phyloP scores from a whole-genome alignment of 2,797 vertebrate species.

The Pempheris klunzingeri region DNA sequence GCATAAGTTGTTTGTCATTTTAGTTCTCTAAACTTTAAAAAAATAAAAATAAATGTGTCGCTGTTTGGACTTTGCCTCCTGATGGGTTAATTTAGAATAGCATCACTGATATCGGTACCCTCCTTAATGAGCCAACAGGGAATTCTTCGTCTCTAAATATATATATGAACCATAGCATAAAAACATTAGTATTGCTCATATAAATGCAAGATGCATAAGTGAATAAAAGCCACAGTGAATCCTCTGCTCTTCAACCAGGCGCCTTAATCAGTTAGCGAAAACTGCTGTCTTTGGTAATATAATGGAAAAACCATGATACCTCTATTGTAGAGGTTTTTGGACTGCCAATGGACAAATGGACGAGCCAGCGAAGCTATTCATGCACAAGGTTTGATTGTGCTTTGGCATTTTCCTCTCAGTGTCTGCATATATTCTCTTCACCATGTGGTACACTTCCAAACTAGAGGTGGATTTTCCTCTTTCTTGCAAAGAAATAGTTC shows the following conservation, averaged over 20 bases:
- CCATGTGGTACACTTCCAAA: slow-evolving; percentile 13
- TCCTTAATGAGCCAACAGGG: neutral
- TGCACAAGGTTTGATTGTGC: neutral
- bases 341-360: neutral
- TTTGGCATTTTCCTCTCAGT: neutral
- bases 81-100: neutral
- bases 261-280: neutral
- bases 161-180: neutral
- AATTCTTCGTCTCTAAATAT: neutral
- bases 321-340: neutral
- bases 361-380: neutral
- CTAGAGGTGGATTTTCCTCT: slow-evolving; percentile 22
- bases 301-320: neutral
- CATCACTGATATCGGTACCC: neutral
- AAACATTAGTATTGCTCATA: neutral
- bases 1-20: neutral
- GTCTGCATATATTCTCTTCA: slow-evolving; percentile 11
- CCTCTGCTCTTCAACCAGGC: neutral
- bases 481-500: slow-evolving; percentile 23
- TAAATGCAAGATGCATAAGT: neutral
- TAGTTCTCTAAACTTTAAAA: neutral
- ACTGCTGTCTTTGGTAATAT: neutral
- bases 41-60: too few species aligned
- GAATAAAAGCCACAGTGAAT: neutral
- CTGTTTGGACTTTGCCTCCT: neutral